Evolutionary conservation across 2,888 invertebrate genomes (phyloP), one percentile per base, ranked within the genome.

Genomic region (Eueremaeus valkanovi): DNA sequence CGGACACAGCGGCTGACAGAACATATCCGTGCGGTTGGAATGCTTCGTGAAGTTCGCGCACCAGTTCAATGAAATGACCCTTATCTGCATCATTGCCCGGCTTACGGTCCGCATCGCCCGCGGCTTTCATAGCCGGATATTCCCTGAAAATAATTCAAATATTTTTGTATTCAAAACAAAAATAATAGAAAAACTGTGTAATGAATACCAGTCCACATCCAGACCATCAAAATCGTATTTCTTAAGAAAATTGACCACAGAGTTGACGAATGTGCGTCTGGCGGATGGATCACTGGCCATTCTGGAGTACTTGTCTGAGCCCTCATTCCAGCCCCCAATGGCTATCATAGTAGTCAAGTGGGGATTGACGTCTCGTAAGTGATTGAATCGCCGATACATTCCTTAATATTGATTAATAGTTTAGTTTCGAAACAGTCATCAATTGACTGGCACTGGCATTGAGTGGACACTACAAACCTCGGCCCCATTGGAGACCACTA

Each of bases 141-240:
- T 93, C 93, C 93, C 90, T 91, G 24, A 61, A 33, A 33, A 33
- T 33, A 61, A 13, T 45, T 3, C 24, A 9, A 42, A 73, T 9
- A 73, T n/a, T 24, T 27, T 18, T 51, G 29, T 42, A 27, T 51
- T 29, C 16, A 11, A 29, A n/a, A 49, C 18, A n/a, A 49, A n/a
- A n/a, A 5, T 49, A 8, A 49, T 6, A 11, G 13, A 31, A 11
- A 16, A 11, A 45, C 18, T 16, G 18, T 45, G 18, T 24, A 40
- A 6, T 68, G 40, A 2, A 68, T 68, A 68, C 79, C 79, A 79
- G 73, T 79, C 90, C 0, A 90, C 70, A 80, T 91, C 90, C 0
- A 90, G 83, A 0, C 94, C 94, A 83, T 94, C 89, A 80, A 95
- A 94, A 31, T 89, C 89, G 81, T 92, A 90, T 73, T 91, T 90